Base-by-base conservation (phyloP, 92 coral and sea anemone genomes). In the Zoanthus sociatus region DNA sequence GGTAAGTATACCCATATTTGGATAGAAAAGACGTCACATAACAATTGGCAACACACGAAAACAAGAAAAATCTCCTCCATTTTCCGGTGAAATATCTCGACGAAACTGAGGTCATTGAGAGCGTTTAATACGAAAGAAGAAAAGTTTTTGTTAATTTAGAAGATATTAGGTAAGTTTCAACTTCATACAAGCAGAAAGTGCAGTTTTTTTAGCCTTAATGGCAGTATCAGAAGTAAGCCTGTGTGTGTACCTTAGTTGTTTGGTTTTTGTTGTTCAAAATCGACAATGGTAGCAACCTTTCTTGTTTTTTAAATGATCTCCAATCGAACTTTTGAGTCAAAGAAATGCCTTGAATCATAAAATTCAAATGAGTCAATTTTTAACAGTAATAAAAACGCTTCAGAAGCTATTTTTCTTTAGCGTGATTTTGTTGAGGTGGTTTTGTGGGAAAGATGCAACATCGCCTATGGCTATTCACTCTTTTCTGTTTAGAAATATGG, bases 1-100 rank as follows among this genome's bases (percentile, higher is more conserved):
- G 84, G 58, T 9, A 10, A 61, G 1, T 9, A 3, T 10, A 6
- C 14, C 84, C 84, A 79, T 63, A 88, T 90, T 91, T 87, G 90
- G 87, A 73, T 73, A 81, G 89, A 68, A 47, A 90, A 93, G 98
- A 94, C 98, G 98, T 94, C 98, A 94, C 98, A 94, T 92, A 79
- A 79, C 84, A 79, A 79, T 79, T 79, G 84, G 84, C 55, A 79
- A 64, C 73, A 87, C 94, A 93, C 76, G 90, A 91, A 83, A 91
- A 93, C 92, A 90, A 92, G 91, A 87, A 86, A 94, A 86, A 90
- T 87, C 93, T 94, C 94, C 95, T 94, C 88, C 92, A 92, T 89
- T 94, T 94, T 94, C 98, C 98, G 95, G 95, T 81, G 73, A 81
- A 70, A 81, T 60, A 81, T 81, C 46, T 64, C 63, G 72, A 45